Base-by-base conservation (phyloP, 2,888 invertebrate species). In the Apamea monoglypha region DNA sequence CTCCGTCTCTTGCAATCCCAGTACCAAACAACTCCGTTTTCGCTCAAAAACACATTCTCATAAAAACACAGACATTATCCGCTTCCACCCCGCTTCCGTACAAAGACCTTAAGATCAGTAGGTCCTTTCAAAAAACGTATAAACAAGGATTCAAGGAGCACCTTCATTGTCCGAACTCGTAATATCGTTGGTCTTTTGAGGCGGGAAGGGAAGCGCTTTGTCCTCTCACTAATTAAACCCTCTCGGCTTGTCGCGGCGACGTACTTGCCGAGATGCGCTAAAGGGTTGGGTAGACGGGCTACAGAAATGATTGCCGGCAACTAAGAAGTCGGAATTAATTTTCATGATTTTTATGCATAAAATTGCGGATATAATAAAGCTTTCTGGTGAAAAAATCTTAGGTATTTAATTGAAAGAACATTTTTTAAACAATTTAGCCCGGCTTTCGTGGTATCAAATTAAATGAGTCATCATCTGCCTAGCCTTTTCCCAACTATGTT, bases 211-310 rank as follows among this genome's bases (percentile, higher is more conserved):
- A 91, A 89, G 84, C 89, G 88, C 93, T 92, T 93, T 93, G 93
- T 92, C 90, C 90, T 87, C 87, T 82, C 89, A 90, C 92, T 92
- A 92, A 92, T 92, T 92, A 92, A 92, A 92, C 91, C 90, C 90
- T 88, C 89, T 88, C 87, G 86, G 88, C 85, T 89, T 89, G 90
- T 90, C 88, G 84, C 82, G 82, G 72, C 85, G 87, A 83, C 84
- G 90, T 88, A 89, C 89, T 88, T 88, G 86, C 76, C 70, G 81
- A 83, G 83, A 80, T 82, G 82, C 67, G 82, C 80, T 84, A 40
- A 76, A 72, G 71, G 64, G 29, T 44, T 73, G n/a, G 1, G 69
- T 40, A 86, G 82, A 87, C 85, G 81, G 67, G 81, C 73, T 6
- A 83, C 71, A 1, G 1, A 7, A 53, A 56, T 21, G 0, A 7